A percentile compares a stretch with the other conserved stretches of the same genome.
These are phyloP conservation scores for Choristoneura fumiferana DNA, from an alignment of 1,140 invertebrate species.

Conservation along the genomic window DNA sequence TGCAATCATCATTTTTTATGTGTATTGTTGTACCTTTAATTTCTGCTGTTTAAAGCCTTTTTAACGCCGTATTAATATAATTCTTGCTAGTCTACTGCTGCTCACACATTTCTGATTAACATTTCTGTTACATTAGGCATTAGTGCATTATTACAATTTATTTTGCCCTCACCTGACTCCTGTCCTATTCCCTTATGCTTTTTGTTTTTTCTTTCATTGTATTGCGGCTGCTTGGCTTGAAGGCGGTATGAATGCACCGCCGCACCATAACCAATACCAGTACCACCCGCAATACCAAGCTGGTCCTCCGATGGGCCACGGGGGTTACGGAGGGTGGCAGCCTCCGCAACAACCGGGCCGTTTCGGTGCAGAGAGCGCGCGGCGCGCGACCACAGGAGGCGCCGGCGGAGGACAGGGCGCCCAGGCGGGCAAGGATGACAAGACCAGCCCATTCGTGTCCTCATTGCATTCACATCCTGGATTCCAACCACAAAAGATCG, in stretches of 20 bases:
- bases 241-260: slow-evolving; percentile 78
- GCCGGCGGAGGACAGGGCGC: slow-evolving; percentile 57
- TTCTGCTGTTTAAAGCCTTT: slow-evolving; percentile 59
- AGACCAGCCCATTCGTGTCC: slow-evolving; percentile 91
- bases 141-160: slow-evolving; percentile 61
- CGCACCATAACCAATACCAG: slow-evolving; percentile 73
- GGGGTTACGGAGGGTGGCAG: slow-evolving; percentile 54
- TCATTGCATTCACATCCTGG: slow-evolving; percentile 94
- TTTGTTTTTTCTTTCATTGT: slow-evolving; percentile 76
- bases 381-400: slow-evolving; percentile 50
- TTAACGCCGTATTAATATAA: slow-evolving; percentile 52
- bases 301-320: slow-evolving; percentile 46
- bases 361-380: slow-evolving; percentile 74
- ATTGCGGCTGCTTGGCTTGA: slow-evolving; percentile 76
- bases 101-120: slow-evolving; percentile 42
- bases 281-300: slow-evolving; percentile 70
- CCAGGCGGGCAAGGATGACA: slow-evolving; percentile 79
- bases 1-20: slow-evolving; percentile 34
- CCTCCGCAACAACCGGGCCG: slow-evolving; percentile 46
- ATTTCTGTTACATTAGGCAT: slow-evolving; percentile 37
- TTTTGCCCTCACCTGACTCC: slow-evolving; percentile 56
- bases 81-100: slow-evolving; percentile 39
- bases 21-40: slow-evolving; percentile 34
- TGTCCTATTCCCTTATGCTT: slow-evolving; percentile 71
- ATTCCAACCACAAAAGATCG: slow-evolving; percentile 96